These are phyloP conservation scores for Micromesistius poutassou DNA, from an alignment of 2,797 vertebrate species.

Conservation along the genomic window DNA sequence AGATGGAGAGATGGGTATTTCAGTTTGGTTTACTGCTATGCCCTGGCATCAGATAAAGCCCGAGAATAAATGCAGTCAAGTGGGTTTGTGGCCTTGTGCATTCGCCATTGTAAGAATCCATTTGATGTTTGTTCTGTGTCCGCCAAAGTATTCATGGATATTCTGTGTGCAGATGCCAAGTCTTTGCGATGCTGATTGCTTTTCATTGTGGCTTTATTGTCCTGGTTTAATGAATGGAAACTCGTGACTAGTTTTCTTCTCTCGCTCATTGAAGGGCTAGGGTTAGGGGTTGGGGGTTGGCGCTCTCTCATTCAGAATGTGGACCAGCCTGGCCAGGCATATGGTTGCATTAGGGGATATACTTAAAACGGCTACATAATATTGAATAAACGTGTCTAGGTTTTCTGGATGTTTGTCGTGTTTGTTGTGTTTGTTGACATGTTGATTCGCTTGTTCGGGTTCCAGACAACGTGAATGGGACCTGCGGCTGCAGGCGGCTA, in stretches of 20 bases:
- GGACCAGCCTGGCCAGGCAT: background rate
- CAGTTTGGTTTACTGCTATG: constrained; percentile 16
- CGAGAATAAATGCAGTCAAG: background rate
- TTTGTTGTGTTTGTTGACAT: background rate
- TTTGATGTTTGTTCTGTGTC: background rate
- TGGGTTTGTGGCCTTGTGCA: constrained; percentile 7
- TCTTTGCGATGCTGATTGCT: background rate
- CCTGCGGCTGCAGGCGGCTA: too few species aligned
- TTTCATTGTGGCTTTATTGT: constrained; percentile 2
- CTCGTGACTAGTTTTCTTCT: background rate
- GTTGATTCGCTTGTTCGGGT: background rate
- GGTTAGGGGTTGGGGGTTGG: background rate
- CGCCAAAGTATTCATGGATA: too few species aligned
- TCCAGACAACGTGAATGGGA: too few species aligned
- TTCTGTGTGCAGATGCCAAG: background rate
- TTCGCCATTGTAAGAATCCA: background rate
- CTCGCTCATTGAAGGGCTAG: background rate
- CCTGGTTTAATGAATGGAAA: background rate
- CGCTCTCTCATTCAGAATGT: background rate
- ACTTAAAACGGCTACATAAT: background rate
- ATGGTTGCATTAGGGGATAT: too few species aligned
- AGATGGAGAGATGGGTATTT: constrained; percentile 11
- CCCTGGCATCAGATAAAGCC: constrained; percentile 10
- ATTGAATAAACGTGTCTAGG: background rate
- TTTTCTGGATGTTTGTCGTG: background rate